phyloP scores from a whole-genome alignment of 1,140 invertebrate species.

The Chlorops oryzae region DNA sequence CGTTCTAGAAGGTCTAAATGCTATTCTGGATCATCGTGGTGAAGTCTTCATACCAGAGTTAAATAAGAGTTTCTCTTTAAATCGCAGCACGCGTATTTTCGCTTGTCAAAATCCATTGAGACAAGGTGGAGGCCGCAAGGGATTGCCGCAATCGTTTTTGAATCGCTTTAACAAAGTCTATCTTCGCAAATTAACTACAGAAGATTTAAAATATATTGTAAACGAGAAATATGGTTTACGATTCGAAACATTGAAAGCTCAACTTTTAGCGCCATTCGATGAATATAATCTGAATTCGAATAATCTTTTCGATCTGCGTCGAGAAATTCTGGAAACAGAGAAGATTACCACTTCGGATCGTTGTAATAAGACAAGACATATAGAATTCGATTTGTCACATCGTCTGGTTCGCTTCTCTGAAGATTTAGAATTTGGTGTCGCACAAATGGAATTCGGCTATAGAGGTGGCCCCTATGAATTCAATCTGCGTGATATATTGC shows the following conservation, averaged over 20 bases:
- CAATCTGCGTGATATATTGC: conserved; percentile 89
- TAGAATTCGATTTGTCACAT: conserved; percentile 54
- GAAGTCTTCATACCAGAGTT: conserved; percentile 96
- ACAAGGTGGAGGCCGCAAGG: conserved; percentile 92
- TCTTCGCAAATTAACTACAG: conserved; percentile 68
- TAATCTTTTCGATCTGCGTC: too few species aligned
- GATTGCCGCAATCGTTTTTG: conserved; percentile 92
- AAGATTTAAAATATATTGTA: conserved; percentile 61
- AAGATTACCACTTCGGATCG: neutral
- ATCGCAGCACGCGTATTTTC: conserved; percentile 79
- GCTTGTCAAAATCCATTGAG: conserved; percentile 97
- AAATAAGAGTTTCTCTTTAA: conserved; percentile 75
- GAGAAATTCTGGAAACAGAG: neutral
- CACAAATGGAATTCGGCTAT: conserved; percentile 61
- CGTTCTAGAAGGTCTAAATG: conserved; percentile 96
- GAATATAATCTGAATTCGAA: neutral
- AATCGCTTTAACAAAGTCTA: conserved; percentile 98
- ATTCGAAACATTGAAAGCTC: conserved; percentile 29
- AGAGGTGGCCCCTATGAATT: conserved; percentile 91
- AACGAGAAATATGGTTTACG: conserved; percentile 31
- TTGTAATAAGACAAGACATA: too few species aligned
- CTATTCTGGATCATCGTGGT: conserved; percentile 95
- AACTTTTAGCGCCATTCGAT: neutral
- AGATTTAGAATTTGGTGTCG: conserved; percentile 60
- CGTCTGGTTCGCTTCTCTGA: conserved; percentile 80